Conservation (phyloP, 2,888 invertebrate species). For the Dynastes grantii region DNA sequence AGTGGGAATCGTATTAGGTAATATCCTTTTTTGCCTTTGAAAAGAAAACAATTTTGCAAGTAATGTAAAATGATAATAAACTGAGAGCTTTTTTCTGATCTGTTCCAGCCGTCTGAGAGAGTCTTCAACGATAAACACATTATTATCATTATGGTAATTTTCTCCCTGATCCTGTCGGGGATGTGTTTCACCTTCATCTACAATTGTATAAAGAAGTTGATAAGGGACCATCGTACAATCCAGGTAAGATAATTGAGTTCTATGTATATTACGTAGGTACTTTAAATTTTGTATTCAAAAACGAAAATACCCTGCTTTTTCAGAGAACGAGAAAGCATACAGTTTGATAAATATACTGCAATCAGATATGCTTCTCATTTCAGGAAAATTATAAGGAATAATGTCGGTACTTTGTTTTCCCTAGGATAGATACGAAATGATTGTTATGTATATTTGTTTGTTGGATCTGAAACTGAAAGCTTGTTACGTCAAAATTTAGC, state of each 20-base stretch:
- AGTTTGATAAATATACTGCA: too few species aligned
- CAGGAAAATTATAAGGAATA: too few species aligned
- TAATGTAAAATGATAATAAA: slow-evolving; percentile 25
- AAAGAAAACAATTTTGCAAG: slow-evolving; percentile 24
- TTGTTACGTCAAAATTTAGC: too few species aligned
- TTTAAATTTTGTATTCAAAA: not conserved
- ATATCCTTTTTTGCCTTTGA: slow-evolving; percentile 14
- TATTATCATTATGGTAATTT: slow-evolving; percentile 89
- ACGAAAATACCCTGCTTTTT: too few species aligned
- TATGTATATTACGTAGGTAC: not conserved
- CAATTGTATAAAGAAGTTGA: slow-evolving; percentile 89
- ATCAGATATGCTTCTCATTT: too few species aligned
- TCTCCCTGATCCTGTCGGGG: slow-evolving; percentile 88
- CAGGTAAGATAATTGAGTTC: slow-evolving; percentile 75
- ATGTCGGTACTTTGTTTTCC: too few species aligned
- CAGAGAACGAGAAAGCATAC: too few species aligned
- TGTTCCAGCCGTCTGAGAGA: slow-evolving; percentile 25
- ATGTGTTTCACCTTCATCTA: slow-evolving; percentile 92
- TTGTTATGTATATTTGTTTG: too few species aligned
- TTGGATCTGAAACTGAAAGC: too few species aligned
- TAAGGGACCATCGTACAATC: slow-evolving; percentile 89
- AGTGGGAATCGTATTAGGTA: slow-evolving; percentile 4
- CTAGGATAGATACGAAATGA: too few species aligned
- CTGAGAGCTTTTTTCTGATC: slow-evolving; percentile 15
- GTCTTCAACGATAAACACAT: slow-evolving; percentile 80